phyloP scores from a whole-genome alignment of 1,140 invertebrate genomes.

The Brachionus calyciflorus region DNA sequence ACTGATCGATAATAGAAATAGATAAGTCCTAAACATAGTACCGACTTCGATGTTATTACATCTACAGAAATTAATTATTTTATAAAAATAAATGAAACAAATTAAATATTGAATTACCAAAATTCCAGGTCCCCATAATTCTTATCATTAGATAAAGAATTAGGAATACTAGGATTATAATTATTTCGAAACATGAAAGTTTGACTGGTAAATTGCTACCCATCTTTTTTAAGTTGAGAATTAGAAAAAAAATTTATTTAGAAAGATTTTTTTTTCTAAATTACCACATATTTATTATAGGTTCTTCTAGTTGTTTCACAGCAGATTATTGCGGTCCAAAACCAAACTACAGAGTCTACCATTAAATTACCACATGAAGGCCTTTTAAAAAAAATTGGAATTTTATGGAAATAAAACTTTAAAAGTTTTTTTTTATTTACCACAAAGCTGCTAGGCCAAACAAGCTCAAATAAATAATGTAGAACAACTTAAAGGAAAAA shows the following conservation, averaged over 20 bases:
- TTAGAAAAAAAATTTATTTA: neutral
- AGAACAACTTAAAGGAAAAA: neutral
- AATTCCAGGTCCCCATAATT: conserved; percentile 48
- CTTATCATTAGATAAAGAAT: conserved; percentile 51
- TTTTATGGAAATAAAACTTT: no score
- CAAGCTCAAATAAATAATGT: conserved; percentile 25
- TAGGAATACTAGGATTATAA: conserved; percentile 52
- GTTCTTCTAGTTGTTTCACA: conserved; percentile 21
- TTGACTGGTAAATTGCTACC: conserved; percentile 48
- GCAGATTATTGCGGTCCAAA: conserved; percentile 53
- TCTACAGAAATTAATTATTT: conserved; percentile 49
- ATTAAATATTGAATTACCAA: neutral
- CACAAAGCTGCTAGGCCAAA: conserved; percentile 11
- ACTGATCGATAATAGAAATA: conserved; percentile 62
- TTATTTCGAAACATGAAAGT: conserved; percentile 50
- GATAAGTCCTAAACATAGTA: conserved; percentile 54
- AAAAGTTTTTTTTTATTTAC: neutral
- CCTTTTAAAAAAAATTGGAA: conserved; percentile 48
- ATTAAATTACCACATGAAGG: conserved; percentile 59
- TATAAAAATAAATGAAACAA: conserved; percentile 32
- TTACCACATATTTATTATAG: conserved; percentile 39
- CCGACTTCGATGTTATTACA: conserved; percentile 52
- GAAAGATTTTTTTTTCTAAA: neutral
- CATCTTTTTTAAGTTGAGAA: no score
- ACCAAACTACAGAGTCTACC: conserved; percentile 56